phyloP scores from a whole-genome alignment of 2,888 invertebrate genomes.

The Diarsia mendica region DNA sequence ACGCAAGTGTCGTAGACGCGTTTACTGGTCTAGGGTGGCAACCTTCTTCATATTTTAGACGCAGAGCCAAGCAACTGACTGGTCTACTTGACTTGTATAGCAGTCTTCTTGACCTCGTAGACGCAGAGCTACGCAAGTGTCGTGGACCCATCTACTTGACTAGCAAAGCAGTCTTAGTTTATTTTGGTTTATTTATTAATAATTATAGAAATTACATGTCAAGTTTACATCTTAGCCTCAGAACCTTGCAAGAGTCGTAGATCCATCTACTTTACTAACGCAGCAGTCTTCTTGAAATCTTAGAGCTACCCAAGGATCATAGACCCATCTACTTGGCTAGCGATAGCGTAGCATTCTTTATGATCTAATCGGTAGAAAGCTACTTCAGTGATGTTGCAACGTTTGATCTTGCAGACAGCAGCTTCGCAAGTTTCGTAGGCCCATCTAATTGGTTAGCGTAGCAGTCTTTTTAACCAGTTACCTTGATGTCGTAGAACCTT shows the following conservation, averaged over 20 bases:
- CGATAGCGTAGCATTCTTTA: background rate
- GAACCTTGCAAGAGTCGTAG: background rate
- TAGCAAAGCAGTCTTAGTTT: too few relatives aligned
- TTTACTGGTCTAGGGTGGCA: background rate
- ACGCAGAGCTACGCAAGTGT: too few relatives aligned
- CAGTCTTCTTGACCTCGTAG: too few relatives aligned
- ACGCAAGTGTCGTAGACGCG: background rate
- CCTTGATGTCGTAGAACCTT: background rate
- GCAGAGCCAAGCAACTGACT: background rate
- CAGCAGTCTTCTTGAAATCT: background rate
- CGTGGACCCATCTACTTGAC: too few relatives aligned
- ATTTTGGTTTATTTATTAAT: too few relatives aligned
- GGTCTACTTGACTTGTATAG: too few relatives aligned
- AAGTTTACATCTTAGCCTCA: background rate
- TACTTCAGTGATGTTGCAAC: too few relatives aligned
- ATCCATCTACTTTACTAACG: background rate
- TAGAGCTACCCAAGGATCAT: background rate
- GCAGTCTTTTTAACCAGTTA: background rate
- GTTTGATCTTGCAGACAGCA: background rate
- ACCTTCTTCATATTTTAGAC: background rate
- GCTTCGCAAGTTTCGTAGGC: background rate
- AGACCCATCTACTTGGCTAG: background rate
- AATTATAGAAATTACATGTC: too few relatives aligned
- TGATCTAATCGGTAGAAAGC: background rate
- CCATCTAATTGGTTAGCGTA: background rate